Evolutionary conservation across 2,888 invertebrate genomes (phyloP), one percentile per base, ranked within the genome.

Genomic region (Podabrus alpinus): DNA sequence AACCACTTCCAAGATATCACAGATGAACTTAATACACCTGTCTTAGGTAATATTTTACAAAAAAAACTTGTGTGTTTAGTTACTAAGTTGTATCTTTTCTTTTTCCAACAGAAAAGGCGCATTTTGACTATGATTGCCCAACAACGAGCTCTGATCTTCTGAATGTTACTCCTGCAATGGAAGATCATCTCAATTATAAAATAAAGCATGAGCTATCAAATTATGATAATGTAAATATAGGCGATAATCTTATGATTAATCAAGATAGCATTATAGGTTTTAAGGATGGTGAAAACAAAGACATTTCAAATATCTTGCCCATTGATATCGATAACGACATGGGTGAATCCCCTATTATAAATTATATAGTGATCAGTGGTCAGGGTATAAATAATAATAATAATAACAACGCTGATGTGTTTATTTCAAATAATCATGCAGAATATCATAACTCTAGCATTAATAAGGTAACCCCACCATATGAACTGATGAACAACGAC

Each of bases 11-110:
- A 77, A 81, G 83, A 76, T 81, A 81, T 76, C 83, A 81, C 81
- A 84, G 86, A 87, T 87, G 87, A 87, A 84, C 82, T 86, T 70
- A 84, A 84, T 79, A 86, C 86, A 59, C 86, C 86, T 16, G 81
- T 83, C 79, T 84, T 85, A 79, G 86, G 86, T 86, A 82, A 84
- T 83, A 81, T 64, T 59, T 82, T 82, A 1, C 15, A 21, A 11
- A n/a, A 11, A n/a, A 24, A 17, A 66, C n/a, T 15, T 15, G 19
- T n/a, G 21, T 24, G 11, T 19, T 15, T 2, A 19, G 5, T n/a
- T 1, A 7, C n/a, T 45, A 45, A 45, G 9, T 7, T 45, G 7
- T 74, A 13, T 69, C 24, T 10, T 66, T 66, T 15, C 11, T 10
- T 62, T 74, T n/a, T n/a, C n/a, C n/a, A 75, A 29, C 71, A 77